Evolutionary conservation across 2,797 vertebrate genomes (phyloP).

Genomic region (Fundulus diaphanus): DNA sequence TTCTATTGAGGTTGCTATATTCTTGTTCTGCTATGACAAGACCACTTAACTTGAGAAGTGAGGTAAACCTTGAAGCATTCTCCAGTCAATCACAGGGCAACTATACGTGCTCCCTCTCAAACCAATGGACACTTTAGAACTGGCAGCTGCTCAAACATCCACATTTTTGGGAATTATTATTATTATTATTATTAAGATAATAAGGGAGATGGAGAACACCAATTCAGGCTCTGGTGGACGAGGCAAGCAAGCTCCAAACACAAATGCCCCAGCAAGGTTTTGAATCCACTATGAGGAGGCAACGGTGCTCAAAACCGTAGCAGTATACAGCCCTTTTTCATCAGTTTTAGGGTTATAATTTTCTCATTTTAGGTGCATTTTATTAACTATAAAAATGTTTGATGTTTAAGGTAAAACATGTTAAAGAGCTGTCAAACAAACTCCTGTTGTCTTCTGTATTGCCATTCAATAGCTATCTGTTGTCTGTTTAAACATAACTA

Average conservation of each 20-base stretch:
- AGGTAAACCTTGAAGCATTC: neutral
- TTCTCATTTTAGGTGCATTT: too few relatives aligned
- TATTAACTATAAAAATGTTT: neutral
- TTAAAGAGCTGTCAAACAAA: neutral
- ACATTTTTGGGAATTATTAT: too few relatives aligned
- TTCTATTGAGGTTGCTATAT: neutral
- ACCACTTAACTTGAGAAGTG: neutral
- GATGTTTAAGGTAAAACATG: neutral
- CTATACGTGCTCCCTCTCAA: neutral
- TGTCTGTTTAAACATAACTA: slow-evolving; percentile 1
- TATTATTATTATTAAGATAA: too few relatives aligned
- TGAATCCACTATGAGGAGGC: neutral
- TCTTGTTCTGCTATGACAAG: neutral
- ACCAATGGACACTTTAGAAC: neutral
- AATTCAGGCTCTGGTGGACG: neutral
- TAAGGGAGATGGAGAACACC: neutral
- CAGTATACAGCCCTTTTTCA: neutral
- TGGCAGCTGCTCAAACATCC: neutral
- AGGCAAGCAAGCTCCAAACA: neutral
- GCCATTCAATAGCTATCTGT: neutral
- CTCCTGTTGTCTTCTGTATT: neutral
- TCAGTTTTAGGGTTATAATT: neutral
- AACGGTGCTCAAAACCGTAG: neutral
- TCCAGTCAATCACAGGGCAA: neutral
- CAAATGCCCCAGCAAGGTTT: neutral